Conservation (phyloP, 2,797 vertebrate species). For the Amazonetta brasiliensis region DNA sequence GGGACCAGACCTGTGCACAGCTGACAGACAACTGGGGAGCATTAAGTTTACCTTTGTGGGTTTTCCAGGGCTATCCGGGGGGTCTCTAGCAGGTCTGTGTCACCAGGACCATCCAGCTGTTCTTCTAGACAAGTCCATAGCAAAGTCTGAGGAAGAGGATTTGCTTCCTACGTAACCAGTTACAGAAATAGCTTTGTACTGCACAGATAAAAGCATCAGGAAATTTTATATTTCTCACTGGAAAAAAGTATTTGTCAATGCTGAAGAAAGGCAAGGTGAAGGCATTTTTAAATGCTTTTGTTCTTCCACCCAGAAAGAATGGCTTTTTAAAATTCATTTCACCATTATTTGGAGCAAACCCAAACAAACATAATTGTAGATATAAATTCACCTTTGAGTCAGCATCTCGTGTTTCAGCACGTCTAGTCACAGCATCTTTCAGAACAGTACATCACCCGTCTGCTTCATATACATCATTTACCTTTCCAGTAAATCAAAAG, state of each 20-base stretch:
- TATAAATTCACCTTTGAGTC: slow-evolving; percentile 73
- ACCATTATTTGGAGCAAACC: slow-evolving; percentile 42
- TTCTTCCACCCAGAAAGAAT: neutral
- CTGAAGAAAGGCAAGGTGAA: neutral
- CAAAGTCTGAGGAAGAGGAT: neutral
- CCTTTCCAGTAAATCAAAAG: slow-evolving; percentile 49
- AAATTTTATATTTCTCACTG: neutral
- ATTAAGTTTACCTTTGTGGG: neutral
- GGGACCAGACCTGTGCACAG: neutral
- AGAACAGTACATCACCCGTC: slow-evolving; percentile 54
- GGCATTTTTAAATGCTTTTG: neutral
- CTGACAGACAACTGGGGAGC: neutral
- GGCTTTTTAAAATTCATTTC: slow-evolving; percentile 21
- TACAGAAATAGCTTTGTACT: neutral
- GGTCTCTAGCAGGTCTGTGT: neutral
- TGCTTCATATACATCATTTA: slow-evolving; percentile 15
- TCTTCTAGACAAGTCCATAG: neutral
- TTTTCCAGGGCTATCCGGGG: fast-evolving
- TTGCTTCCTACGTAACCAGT: neutral
- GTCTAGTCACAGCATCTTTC: slow-evolving; percentile 52
- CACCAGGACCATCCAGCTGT: neutral
- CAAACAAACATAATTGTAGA: slow-evolving; percentile 44
- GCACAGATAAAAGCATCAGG: neutral
- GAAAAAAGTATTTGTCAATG: neutral
- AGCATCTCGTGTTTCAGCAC: slow-evolving; percentile 72